Evolutionary conservation across 2,888 invertebrate genomes (phyloP), one percentile per base, ranked within the genome.

Genomic region (Phrixothrix hirtus): DNA sequence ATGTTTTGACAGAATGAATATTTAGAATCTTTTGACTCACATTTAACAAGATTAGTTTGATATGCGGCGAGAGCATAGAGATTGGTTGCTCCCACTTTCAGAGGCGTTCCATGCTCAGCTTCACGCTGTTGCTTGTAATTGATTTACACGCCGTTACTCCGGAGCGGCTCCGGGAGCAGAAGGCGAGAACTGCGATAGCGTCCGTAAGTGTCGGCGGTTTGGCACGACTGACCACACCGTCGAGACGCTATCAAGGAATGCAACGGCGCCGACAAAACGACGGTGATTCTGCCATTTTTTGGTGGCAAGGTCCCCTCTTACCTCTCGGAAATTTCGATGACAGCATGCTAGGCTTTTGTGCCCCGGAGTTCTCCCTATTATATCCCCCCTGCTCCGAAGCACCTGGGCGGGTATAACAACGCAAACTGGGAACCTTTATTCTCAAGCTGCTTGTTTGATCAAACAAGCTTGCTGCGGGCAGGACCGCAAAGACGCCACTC

Each of bases 191-290:
- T 50, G 58, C 56, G 52, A 38, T 39, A 50, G 48, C 58, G 60
- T 63, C 49, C 53, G 51, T 48, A 27, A 51, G 55, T 57, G 65
- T 64, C 68, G 68, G 67, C 70, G 71, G 80, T 79, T 80, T 78
- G 79, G 75, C 77, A 76, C 78, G 75, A 77, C 75, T 76, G 70
- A 71, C 69, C 78, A 77, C 76, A 77, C 77, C 70, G 78, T 79
- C 79, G 79, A 79, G 79, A 77, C 78, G 75, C 75, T 78, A 72
- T 76, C 76, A 78, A 79, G 81, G 81, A 80, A 81, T 80, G 82
- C 78, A 78, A 56, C 61, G 61, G 62, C 62, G 64, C 62, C 62
- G 59, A 43, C 56, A 59, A 53, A 59, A 52, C 56, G 57, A 58
- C 59, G 56, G 56, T 58, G 58, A 60, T 61, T 60, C 64, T 72